A percentile compares a stretch with the other conserved stretches of the same genome.
Evolutionary conservation across 2,797 vertebrate species (phyloP).

Genomic region (Anas bahamensis): DNA sequence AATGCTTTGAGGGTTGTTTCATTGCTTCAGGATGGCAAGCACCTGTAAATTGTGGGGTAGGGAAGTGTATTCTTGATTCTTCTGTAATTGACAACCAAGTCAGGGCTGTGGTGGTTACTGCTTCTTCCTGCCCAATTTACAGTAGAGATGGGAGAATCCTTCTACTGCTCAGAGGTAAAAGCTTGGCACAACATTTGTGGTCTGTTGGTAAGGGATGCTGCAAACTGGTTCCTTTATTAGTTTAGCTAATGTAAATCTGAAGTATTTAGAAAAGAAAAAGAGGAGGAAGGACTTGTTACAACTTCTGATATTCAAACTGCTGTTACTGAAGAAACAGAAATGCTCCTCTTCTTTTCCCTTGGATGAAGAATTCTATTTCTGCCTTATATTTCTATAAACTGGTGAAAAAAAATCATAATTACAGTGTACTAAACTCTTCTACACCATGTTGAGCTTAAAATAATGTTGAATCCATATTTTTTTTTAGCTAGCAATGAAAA

Average conservation of each 20-base stretch:
- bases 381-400: conserved; percentile 13
- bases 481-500: conserved; percentile 62
- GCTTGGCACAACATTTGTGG: not conserved
- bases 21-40: not conserved
- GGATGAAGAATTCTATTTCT: conserved; percentile 19
- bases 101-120: not conserved
- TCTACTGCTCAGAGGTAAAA: not conserved
- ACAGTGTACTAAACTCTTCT: conserved; percentile 4
- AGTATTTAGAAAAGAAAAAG: not conserved
- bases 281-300: not conserved
- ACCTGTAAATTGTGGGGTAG: not conserved
- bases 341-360: not conserved
- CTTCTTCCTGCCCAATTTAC: not conserved
- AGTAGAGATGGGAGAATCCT: not conserved
- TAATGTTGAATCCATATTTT: conserved; percentile 52
- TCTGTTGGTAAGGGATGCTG: not conserved
- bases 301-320: not conserved
- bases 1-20: not conserved
- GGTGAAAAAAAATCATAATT: conserved; percentile 6
- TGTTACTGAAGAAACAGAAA: not conserved
- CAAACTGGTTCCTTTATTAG: not conserved
- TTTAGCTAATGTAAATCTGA: not conserved
- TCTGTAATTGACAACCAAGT: not conserved
- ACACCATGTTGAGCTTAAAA: conserved; percentile 43
- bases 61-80: not conserved